These are phyloP conservation scores for Hypomesus transpacificus DNA, from an alignment of 2,113 vertebrate species.

Conservation along the genomic window DNA sequence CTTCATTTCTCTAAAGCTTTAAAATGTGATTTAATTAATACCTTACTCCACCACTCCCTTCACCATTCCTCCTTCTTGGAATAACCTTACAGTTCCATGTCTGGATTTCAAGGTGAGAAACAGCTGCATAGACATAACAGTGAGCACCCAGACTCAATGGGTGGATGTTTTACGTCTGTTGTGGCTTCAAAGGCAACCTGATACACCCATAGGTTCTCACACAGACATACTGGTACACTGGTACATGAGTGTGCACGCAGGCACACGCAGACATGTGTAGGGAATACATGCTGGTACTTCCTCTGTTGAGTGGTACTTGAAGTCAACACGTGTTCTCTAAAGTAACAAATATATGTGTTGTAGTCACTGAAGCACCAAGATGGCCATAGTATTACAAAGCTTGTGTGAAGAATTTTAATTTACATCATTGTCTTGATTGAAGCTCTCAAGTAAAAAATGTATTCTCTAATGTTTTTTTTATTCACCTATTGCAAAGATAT, in stretches of 20 bases:
- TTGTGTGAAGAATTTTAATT: too few relatives aligned
- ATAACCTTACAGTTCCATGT: constrained; percentile 35
- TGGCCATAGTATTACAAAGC: too few relatives aligned
- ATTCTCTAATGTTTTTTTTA: too few relatives aligned
- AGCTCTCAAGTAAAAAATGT: too few relatives aligned
- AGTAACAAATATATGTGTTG: too few relatives aligned
- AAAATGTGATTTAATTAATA: neutral
- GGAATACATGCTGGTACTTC: neutral
- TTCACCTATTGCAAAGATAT: too few relatives aligned
- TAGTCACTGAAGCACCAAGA: too few relatives aligned
- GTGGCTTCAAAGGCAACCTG: constrained; percentile 47
- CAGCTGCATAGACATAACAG: constrained; percentile 53
- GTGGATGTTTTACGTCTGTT: constrained; percentile 32
- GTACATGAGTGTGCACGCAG: constrained; percentile 35
- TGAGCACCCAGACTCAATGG: constrained; percentile 45
- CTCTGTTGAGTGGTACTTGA: too few relatives aligned
- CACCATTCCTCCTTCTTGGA: constrained; percentile 13
- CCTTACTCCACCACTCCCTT: neutral
- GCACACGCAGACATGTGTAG: constrained; percentile 11
- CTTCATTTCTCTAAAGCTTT: too few relatives aligned
- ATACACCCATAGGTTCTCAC: constrained; percentile 26
- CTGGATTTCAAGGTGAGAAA: constrained; percentile 40
- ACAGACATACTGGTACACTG: constrained; percentile 12
- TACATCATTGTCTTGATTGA: too few relatives aligned
- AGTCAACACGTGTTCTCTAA: too few relatives aligned